Evolutionary conservation across 1,140 invertebrate species (phyloP).

Genomic region (Calephelis virginiensis): DNA sequence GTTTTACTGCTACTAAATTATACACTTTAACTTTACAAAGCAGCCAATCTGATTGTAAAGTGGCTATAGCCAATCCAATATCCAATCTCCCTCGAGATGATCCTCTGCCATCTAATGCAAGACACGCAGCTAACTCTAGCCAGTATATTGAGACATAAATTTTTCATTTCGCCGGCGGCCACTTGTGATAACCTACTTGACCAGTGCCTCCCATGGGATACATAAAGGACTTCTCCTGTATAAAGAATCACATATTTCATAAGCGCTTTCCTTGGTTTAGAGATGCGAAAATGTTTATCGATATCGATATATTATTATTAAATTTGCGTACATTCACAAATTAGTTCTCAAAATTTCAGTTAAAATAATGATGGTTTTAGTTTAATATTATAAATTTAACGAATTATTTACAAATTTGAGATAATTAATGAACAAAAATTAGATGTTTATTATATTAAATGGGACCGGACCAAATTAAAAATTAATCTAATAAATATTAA

Average conservation of each 20-base stretch:
- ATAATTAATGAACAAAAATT: no score
- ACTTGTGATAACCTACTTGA: constrained; percentile 45
- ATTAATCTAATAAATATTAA: no score
- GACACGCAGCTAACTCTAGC: constrained; percentile 43
- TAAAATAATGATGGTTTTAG: no score
- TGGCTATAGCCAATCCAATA: constrained; percentile 29
- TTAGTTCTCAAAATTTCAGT: no score
- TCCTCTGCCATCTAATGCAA: constrained; percentile 40
- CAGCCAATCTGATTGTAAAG: constrained; percentile 20
- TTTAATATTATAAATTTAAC: no score
- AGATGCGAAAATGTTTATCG: constrained; percentile 28
- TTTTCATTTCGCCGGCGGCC: constrained; percentile 45
- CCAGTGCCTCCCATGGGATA: constrained; percentile 61
- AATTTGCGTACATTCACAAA: background rate
- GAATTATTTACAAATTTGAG: no score
- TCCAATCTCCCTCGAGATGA: constrained; percentile 44
- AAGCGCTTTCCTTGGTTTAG: constrained; percentile 49
- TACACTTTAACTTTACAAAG: constrained; percentile 23
- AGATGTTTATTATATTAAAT: no score
- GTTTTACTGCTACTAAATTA: no score
- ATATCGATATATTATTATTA: constrained; percentile 33
- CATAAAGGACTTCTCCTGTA: constrained; percentile 75
- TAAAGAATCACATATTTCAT: constrained; percentile 78
- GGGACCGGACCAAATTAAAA: no score
- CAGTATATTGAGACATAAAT: constrained; percentile 75